These are phyloP conservation scores for Lepus townsendii DNA, from an alignment of 2,797 vertebrate genomes.

Conservation along the genomic window DNA sequence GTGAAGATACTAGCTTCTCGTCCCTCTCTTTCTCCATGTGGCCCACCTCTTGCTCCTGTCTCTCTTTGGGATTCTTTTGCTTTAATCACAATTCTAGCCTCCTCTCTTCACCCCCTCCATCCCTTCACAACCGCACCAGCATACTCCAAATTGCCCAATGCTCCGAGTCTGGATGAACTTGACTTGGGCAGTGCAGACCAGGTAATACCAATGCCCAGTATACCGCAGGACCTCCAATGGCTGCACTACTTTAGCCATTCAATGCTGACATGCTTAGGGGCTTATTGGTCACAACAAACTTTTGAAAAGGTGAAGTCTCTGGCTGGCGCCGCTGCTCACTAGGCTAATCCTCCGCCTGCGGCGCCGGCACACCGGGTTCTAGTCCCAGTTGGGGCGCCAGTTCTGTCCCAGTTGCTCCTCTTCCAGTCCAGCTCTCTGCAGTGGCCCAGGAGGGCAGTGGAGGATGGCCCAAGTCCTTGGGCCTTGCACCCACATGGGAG, in stretches of 20 bases:
- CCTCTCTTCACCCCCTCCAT: no score
- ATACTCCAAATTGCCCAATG: background rate
- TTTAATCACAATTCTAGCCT: background rate
- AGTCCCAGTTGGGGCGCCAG: no score
- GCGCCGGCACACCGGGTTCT: accelerated
- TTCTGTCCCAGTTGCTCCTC: no score
- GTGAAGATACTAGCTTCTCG: background rate
- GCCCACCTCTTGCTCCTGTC: no score
- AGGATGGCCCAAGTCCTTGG: no score
- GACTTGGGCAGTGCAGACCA: background rate
- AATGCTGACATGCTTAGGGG: no score
- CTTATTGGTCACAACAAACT: background rate
- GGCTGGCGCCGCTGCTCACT: no score
- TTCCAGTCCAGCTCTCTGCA: no score
- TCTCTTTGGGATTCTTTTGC: background rate
- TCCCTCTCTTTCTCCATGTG: background rate
- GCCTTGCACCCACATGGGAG: no score
- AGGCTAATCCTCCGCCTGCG: no score
- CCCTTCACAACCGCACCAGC: background rate
- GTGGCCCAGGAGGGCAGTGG: no score
- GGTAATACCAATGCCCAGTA: no score
- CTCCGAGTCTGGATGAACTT: background rate
- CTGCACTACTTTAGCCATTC: background rate
- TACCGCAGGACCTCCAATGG: background rate
- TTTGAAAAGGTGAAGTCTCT: background rate